Evolutionary conservation across 64 coral and sea anemone species (phyloP).

Genomic region (Dendrophyllia cribrosa): DNA sequence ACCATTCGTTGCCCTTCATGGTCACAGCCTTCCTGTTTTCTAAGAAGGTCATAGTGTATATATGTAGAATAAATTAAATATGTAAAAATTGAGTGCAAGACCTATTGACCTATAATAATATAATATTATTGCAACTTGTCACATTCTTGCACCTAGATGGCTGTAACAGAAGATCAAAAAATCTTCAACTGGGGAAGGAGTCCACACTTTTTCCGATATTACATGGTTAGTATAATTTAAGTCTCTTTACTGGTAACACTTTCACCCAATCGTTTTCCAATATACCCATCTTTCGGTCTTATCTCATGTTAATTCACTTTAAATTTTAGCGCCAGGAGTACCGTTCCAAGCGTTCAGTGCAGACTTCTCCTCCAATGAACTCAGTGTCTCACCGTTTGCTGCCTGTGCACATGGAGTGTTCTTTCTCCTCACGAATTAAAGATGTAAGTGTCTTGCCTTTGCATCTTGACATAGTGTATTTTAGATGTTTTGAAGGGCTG

Average conservation of each 20-base stretch:
- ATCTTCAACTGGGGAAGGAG: conserved; percentile 95
- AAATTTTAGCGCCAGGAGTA: conserved; percentile 81
- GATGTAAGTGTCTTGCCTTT: conserved; percentile 62
- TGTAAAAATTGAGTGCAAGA: too few relatives aligned
- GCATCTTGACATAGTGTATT: not conserved
- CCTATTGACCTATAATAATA: too few relatives aligned
- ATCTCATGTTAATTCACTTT: not conserved
- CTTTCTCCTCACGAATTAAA: conserved; percentile 68
- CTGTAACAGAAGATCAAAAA: conserved; percentile 86
- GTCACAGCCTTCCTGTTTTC: too few relatives aligned
- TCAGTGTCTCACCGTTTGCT: conserved; percentile 73
- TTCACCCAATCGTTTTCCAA: not conserved
- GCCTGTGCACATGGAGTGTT: conserved; percentile 76
- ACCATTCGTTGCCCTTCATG: too few relatives aligned
- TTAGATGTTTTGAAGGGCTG: not conserved
- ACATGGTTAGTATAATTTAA: conserved; percentile 45
- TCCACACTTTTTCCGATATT: conserved; percentile 84
- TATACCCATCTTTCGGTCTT: not conserved
- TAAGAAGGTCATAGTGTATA: too few relatives aligned
- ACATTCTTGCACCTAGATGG: conserved; percentile 44
- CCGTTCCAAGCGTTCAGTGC: conserved; percentile 70
- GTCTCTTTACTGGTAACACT: not conserved
- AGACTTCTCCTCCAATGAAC: conserved; percentile 8
- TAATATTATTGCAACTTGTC: not conserved
- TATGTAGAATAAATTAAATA: too few relatives aligned